phyloP scores from a whole-genome alignment of 2,113 vertebrate genomes.

The Nesospiza acunhae region DNA sequence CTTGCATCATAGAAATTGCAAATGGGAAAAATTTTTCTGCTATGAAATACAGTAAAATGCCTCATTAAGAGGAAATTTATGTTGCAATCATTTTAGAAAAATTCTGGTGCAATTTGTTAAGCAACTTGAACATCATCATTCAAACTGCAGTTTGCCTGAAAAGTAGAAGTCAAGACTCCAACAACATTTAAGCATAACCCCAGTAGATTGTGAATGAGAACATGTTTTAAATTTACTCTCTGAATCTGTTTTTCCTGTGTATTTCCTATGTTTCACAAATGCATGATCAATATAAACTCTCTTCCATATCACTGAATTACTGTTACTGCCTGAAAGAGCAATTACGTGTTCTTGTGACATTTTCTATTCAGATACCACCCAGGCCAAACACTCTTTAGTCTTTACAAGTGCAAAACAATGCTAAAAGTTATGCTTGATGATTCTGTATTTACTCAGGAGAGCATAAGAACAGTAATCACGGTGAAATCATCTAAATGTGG shows the following conservation, averaged over 20 bases:
- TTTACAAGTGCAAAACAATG: background rate
- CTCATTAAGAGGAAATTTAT: background rate
- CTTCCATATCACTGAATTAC: background rate
- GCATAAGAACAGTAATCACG: fast-evolving
- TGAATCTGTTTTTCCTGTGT: background rate
- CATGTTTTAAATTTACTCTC: background rate
- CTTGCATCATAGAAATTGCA: background rate
- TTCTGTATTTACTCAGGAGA: background rate
- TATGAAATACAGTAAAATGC: background rate
- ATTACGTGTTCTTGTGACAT: background rate
- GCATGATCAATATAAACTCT: background rate
- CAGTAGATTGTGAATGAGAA: background rate
- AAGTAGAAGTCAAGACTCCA: background rate
- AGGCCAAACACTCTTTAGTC: background rate
- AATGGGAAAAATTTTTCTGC: background rate
- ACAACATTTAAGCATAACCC: background rate
- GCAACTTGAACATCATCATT: background rate
- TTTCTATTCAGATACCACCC: background rate
- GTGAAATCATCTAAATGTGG: background rate
- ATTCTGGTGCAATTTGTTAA: background rate
- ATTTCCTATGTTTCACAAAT: background rate
- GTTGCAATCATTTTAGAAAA: background rate
- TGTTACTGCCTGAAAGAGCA: background rate
- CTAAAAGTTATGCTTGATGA: background rate
- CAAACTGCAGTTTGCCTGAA: background rate